phyloP scores from a whole-genome alignment of 2,113 vertebrate species.

The Pachyramphus minor region DNA sequence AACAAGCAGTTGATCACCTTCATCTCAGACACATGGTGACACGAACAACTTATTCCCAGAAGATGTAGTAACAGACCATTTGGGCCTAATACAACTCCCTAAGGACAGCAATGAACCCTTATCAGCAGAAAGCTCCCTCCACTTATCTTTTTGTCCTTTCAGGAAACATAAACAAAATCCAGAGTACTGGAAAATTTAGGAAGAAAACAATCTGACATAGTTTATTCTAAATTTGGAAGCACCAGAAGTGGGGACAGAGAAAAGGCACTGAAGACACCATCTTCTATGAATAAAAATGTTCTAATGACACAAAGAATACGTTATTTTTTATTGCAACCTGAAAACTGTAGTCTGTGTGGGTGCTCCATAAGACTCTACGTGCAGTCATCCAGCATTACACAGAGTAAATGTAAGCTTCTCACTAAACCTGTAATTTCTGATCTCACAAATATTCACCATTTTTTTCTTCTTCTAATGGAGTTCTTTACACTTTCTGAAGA shows the following conservation, averaged over 20 bases:
- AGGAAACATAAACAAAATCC: neutral
- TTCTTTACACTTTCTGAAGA: neutral
- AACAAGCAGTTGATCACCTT: neutral
- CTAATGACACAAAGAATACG: neutral
- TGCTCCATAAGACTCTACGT: neutral
- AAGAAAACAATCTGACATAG: neutral
- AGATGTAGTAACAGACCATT: neutral
- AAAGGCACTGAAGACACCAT: neutral
- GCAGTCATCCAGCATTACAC: neutral
- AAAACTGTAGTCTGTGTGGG: neutral
- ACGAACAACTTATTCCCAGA: neutral
- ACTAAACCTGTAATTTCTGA: neutral
- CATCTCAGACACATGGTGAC: accelerated
- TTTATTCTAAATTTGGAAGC: neutral
- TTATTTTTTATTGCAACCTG: neutral
- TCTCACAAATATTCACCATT: neutral
- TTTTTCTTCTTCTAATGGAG: neutral
- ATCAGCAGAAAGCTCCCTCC: neutral
- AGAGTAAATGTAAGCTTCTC: neutral
- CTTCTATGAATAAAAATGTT: neutral
- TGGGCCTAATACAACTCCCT: neutral
- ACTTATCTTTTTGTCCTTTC: neutral
- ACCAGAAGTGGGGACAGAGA: neutral
- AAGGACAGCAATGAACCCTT: neutral
- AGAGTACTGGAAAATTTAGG: neutral